Percentiles rank a stretch among this genome's conserved stretches.
Evolutionary conservation across 2,888 invertebrate species (phyloP).

Genomic region (Chloromyia formosa): DNA sequence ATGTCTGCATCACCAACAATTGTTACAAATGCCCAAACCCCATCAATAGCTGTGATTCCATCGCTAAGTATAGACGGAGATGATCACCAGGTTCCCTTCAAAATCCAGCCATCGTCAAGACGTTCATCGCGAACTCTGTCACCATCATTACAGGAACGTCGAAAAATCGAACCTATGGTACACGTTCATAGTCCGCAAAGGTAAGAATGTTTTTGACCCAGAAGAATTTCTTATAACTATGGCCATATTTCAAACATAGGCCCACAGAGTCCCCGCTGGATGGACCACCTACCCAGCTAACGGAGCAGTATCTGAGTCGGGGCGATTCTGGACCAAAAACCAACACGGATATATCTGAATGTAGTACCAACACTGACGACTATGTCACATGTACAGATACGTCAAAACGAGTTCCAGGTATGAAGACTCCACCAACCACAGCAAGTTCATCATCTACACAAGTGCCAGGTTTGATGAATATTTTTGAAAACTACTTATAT

Average conservation of each 20-base stretch:
- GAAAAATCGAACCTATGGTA: slow-evolving; percentile 51
- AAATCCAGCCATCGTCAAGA: slow-evolving; percentile 54
- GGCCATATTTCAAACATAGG: slow-evolving; percentile 36
- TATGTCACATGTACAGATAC: slow-evolving; percentile 87
- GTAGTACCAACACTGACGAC: slow-evolving; percentile 84
- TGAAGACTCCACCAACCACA: slow-evolving; percentile 65
- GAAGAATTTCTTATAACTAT: too few species aligned
- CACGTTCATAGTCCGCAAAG: slow-evolving; percentile 48
- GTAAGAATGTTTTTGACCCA: slow-evolving; percentile 36
- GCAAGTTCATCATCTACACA: slow-evolving; percentile 63
- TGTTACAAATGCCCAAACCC: slow-evolving; percentile 53
- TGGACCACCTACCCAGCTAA: not conserved
- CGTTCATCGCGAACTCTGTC: slow-evolving; percentile 61
- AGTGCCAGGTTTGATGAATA: slow-evolving; percentile 63
- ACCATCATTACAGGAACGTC: slow-evolving; percentile 61
- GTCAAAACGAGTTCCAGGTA: slow-evolving; percentile 70
- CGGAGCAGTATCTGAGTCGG: slow-evolving; percentile 66
- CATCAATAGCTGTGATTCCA: slow-evolving; percentile 71
- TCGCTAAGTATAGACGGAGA: slow-evolving; percentile 63
- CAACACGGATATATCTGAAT: slow-evolving; percentile 85
- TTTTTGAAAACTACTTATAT: not conserved
- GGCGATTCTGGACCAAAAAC: slow-evolving; percentile 75
- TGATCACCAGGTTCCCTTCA: slow-evolving; percentile 59
- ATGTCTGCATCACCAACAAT: slow-evolving; percentile 48
- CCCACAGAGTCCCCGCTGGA: slow-evolving; percentile 59